These are phyloP conservation scores for Minunthozetes semirufus DNA, from an alignment of 2,888 invertebrate genomes.

Conservation along the genomic window DNA sequence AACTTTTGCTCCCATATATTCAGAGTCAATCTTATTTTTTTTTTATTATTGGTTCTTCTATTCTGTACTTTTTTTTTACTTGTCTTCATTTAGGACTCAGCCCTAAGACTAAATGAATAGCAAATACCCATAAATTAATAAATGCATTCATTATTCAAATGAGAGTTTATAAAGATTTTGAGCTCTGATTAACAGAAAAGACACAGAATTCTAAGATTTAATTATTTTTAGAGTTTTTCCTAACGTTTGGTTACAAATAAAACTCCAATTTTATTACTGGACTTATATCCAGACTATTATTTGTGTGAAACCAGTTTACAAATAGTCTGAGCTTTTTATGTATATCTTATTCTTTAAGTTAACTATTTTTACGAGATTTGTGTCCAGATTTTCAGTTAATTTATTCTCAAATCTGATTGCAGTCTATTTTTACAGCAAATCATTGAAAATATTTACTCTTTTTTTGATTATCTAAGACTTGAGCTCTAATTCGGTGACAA, in stretches of 20 bases:
- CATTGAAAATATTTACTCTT: not conserved
- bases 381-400: not conserved
- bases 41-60: too few species aligned
- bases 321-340: not conserved
- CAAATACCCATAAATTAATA: conserved; percentile 19
- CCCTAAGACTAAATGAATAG: not conserved
- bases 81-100: not conserved
- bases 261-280: conserved; percentile 13
- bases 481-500: too few species aligned
- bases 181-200: not conserved
- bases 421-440: not conserved
- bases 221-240: not conserved
- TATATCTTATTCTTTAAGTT: not conserved
- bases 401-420: not conserved
- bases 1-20: too few species aligned
- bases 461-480: not conserved
- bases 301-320: conserved; percentile 26
- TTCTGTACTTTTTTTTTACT: not conserved
- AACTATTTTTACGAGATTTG: not conserved
- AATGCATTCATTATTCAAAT: conserved; percentile 19
- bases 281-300: not conserved
- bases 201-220: not conserved
- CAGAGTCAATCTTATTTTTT: too few species aligned
- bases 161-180: conserved; percentile 24
- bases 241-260: conserved; percentile 1